Percentiles rank a stretch among this genome's conserved stretches.
Evolutionary conservation across 2,113 vertebrate species (phyloP).

Genomic region (Suricata suricatta): DNA sequence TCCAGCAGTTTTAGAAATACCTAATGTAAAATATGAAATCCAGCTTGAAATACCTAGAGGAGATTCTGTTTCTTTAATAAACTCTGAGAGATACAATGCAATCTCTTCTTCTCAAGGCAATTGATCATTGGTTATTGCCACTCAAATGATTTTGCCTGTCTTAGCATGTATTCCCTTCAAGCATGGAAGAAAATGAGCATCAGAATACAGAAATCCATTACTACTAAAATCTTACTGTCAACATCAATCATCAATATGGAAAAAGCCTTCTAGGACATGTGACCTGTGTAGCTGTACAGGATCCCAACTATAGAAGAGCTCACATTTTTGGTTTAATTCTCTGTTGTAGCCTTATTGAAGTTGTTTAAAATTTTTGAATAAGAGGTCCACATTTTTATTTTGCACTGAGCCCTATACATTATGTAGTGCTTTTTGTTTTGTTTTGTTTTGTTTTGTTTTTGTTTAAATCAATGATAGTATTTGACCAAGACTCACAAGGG

Average conservation of each 20-base stretch:
- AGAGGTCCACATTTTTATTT: neutral
- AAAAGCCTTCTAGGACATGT: neutral
- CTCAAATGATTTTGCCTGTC: neutral
- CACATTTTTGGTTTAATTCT: accelerated
- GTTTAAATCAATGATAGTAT: neutral
- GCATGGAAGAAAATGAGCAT: neutral
- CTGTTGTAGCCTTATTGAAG: neutral
- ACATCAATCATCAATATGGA: neutral
- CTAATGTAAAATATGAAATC: neutral
- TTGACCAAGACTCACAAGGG: neutral
- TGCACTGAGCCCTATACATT: neutral
- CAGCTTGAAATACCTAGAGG: neutral
- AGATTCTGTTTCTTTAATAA: neutral
- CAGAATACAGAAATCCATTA: neutral
- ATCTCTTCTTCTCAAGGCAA: neutral
- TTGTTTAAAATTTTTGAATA: neutral
- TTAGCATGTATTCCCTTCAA: neutral
- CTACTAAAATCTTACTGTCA: slow-evolving; percentile 19
- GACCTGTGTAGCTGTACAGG: neutral
- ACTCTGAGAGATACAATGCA: neutral
- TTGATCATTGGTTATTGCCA: neutral
- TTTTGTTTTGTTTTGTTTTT: neutral
- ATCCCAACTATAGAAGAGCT: neutral
- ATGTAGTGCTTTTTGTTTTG: neutral
- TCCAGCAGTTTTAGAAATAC: neutral